Percentiles rank a stretch among this genome's conserved stretches.
These are phyloP conservation scores for Corythucha ciliata DNA, from an alignment of 2,888 invertebrate genomes.

Conservation along the genomic window DNA sequence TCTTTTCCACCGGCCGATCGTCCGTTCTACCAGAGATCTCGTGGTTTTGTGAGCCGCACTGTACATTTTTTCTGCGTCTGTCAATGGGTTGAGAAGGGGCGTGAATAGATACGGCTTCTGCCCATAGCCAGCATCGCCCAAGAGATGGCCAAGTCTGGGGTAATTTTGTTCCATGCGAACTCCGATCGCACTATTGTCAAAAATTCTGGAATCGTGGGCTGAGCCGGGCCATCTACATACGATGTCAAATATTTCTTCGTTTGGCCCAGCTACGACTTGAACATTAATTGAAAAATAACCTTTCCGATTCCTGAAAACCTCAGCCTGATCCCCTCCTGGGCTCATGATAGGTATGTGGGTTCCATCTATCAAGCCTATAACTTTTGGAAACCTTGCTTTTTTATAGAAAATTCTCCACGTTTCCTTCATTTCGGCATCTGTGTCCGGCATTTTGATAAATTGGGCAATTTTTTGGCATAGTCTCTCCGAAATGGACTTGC, in stretches of 20 bases:
- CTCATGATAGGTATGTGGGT: slow-evolving; percentile 2
- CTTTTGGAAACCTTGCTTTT: slow-evolving; percentile 11
- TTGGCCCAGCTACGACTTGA: no score
- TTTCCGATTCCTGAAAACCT: no score
- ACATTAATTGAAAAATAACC: slow-evolving; percentile 6
- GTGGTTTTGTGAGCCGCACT: slow-evolving; percentile 1
- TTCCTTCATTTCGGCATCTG: not conserved
- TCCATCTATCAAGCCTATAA: no score
- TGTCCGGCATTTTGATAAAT: not conserved
- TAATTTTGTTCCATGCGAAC: not conserved
- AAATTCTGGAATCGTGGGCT: not conserved
- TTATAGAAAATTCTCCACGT: not conserved
- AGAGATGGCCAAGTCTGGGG: not conserved
- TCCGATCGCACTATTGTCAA: slow-evolving; percentile 1
- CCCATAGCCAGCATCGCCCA: slow-evolving; percentile 3
- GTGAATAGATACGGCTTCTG: slow-evolving; percentile 8
- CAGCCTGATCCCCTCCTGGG: slow-evolving; percentile 1
- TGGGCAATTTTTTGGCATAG: not conserved
- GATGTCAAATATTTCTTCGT: not conserved
- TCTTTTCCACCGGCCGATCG: slow-evolving; percentile 3
- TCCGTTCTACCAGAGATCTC: not conserved
- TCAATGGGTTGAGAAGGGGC: not conserved
- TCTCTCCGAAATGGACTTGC: not conserved
- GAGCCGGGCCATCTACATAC: slow-evolving; percentile 7
- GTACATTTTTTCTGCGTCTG: not conserved